Percentiles rank a stretch among this genome's conserved stretches.
Evolutionary conservation across 1,140 invertebrate species (phyloP).

Genomic region (Macrotrachela quadricornifera): DNA sequence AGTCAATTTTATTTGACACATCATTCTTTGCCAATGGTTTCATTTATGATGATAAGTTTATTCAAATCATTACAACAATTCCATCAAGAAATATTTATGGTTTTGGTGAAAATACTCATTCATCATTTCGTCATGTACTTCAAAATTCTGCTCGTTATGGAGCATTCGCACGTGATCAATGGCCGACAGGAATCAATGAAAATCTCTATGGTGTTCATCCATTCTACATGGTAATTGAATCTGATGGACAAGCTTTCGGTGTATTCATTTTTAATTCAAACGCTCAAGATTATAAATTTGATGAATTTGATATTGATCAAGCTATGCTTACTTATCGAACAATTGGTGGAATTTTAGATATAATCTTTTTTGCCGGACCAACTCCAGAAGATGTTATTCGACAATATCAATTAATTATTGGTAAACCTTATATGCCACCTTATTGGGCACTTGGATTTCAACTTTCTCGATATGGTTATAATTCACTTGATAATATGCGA

Average conservation of each 20-base stretch:
- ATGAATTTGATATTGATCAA: slow-evolving; percentile 3
- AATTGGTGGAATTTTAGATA: slow-evolving; percentile 28
- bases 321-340: slow-evolving; percentile 22
- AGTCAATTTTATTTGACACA: too few relatives aligned
- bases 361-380: slow-evolving; percentile 33
- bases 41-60: too few relatives aligned
- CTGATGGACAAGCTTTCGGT: slow-evolving; percentile 27
- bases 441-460: slow-evolving; percentile 36
- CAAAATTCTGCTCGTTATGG: slow-evolving; percentile 20
- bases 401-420: slow-evolving; percentile 18
- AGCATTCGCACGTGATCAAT: slow-evolving; percentile 18
- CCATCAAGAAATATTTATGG: too few relatives aligned
- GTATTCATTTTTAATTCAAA: slow-evolving; percentile 24
- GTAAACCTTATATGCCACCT: slow-evolving; percentile 31
- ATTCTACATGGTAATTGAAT: slow-evolving; percentile 45
- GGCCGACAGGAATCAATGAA: neutral
- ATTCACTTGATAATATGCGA: slow-evolving; percentile 13
- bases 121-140: slow-evolving; percentile 18
- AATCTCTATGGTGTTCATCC: slow-evolving; percentile 66
- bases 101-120: slow-evolving; percentile 29
- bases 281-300: slow-evolving; percentile 16
- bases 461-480: slow-evolving; percentile 28
- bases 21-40: too few relatives aligned
- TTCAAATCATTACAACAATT: too few relatives aligned
- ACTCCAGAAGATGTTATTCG: slow-evolving; percentile 24